phyloP scores from a whole-genome alignment of 2,113 vertebrate species.

The Sakesphorus luctuosus region DNA sequence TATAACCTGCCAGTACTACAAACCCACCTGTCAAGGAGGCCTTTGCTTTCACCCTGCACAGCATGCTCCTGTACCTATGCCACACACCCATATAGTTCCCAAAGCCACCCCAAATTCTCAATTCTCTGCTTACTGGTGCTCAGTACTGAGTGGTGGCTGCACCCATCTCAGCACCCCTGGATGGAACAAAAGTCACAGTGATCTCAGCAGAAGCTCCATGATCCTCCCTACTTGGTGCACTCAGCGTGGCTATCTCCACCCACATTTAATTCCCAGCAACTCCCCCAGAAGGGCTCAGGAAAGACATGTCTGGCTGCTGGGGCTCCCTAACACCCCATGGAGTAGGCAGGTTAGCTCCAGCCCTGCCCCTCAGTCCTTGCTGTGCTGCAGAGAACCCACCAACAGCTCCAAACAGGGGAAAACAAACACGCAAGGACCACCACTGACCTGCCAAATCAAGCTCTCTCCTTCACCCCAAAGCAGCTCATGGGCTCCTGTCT shows the following conservation, averaged over 20 bases:
- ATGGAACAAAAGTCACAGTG: background rate
- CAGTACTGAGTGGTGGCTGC: background rate
- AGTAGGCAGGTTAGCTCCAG: fast-evolving
- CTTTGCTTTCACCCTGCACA: background rate
- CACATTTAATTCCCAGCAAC: background rate
- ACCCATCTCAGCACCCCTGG: background rate
- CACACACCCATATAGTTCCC: fast-evolving
- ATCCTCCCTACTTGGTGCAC: background rate
- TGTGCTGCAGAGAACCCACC: fast-evolving
- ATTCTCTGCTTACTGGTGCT: background rate
- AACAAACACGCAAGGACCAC: background rate
- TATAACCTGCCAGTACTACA: background rate
- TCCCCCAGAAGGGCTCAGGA: background rate
- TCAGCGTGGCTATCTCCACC: background rate
- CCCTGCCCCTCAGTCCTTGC: background rate
- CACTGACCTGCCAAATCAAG: background rate
- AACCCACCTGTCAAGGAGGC: background rate
- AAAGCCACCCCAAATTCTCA: fast-evolving
- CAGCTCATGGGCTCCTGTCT: background rate
- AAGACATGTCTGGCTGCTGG: background rate
- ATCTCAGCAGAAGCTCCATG: fast-evolving
- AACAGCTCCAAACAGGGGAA: background rate
- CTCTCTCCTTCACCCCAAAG: background rate
- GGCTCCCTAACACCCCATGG: background rate
- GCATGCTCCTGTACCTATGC: background rate